Evolutionary conservation across 2,888 invertebrate genomes (phyloP).

Genomic region (Ptychoptera contaminata): DNA sequence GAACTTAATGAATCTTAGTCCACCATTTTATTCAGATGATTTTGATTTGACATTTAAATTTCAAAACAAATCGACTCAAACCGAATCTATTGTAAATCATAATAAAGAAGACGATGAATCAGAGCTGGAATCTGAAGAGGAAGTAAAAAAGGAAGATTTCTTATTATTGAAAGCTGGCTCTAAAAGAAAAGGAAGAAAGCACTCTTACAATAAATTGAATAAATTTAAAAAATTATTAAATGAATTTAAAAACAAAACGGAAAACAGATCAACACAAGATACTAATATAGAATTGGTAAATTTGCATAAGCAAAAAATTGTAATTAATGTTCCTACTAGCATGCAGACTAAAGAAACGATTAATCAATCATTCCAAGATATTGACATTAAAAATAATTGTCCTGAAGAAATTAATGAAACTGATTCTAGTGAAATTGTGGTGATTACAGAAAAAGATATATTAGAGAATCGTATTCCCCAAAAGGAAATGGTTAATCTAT

Average conservation of each 20-base stretch:
- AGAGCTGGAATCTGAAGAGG: slow-evolving; percentile 26
- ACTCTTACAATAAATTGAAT: too few relatives aligned
- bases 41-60: too few relatives aligned
- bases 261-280: too few relatives aligned
- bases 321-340: too few relatives aligned
- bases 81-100: slow-evolving; percentile 12
- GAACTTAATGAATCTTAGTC: slow-evolving; percentile 85
- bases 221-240: too few relatives aligned
- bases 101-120: slow-evolving; percentile 14
- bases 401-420: slow-evolving; percentile 6
- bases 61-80: slow-evolving; percentile 16
- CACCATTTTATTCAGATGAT: slow-evolving; percentile 49
- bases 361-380: too few relatives aligned
- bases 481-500: slow-evolving; percentile 53
- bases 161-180: slow-evolving; percentile 7
- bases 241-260: too few relatives aligned
- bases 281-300: too few relatives aligned
- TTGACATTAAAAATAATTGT: not conserved
- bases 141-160: slow-evolving; percentile 11
- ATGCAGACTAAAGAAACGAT: too few relatives aligned
- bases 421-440: slow-evolving; percentile 19
- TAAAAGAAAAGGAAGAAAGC: slow-evolving; percentile 18
- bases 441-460: slow-evolving; percentile 45
- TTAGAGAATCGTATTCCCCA: slow-evolving; percentile 49
- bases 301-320: too few relatives aligned